Base-by-base conservation (phyloP, 2,888 invertebrate species). In the Agriopis leucophaearia region DNA sequence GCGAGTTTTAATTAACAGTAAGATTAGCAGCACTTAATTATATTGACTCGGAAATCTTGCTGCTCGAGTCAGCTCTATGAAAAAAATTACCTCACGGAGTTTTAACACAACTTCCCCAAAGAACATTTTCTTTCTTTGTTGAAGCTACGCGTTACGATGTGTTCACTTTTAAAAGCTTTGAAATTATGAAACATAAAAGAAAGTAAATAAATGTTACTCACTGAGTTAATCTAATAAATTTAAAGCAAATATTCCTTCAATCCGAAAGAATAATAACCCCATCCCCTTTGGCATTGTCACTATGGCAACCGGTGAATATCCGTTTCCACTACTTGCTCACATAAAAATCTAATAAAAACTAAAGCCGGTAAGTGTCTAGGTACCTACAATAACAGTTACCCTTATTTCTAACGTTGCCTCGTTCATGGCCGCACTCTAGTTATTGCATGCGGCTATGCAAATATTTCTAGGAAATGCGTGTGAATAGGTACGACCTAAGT, bases 401-500 rank as follows among this genome's bases (percentile, higher is more conserved):
- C 12, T 54, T 58, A 58, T 63, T 47, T 59, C 47, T 56, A 54
- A 57, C 64, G 59, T 59, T 61, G 64, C 64, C 54, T 42, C 45
- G 35, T 35, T 67, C 64, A 56, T 64, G 70, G 54, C 70, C 71
- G 68, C 70, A 68, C 67, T 57, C 69, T 54, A 67, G 67, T 58
- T 72, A 67, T 72, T 70, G 65, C 69, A 47, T 72, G 72, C 57
- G 65, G 66, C 58, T 66, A 65, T 61, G 69, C 65, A 63, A 65
- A 67, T 64, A 65, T 58, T 55, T 44, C 69, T 64, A 65, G 64
- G 64, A 59, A 66, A 54, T 40, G 51, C 55, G 36, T 45, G 60
- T 10, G 10, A 6, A 15, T 4, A 38, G 36, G 56, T 27, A n/a
- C 9, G 35, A 9, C n/a, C 35, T 51, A 36, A 8, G 51, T 48